A percentile compares a stretch with the other conserved stretches of the same genome.
Conservation (phyloP, 1,140 invertebrate species). For the Zaprionus camerounensis region DNA sequence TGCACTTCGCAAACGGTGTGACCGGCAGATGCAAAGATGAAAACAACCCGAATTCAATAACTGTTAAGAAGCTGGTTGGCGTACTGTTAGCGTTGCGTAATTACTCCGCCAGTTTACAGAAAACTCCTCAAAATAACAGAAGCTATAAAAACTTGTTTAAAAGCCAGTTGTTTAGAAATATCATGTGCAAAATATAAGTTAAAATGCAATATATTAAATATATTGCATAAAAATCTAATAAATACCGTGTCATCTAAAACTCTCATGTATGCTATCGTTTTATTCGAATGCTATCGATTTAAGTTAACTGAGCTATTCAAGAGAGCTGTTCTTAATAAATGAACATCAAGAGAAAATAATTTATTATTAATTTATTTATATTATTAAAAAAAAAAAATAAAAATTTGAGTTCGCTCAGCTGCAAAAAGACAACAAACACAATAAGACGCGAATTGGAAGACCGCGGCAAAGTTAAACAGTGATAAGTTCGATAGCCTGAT, state of each 20-base stretch:
- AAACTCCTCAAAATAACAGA: neutral
- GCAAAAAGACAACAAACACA: too few relatives aligned
- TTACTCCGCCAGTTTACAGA: neutral
- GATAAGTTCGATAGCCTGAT: too few relatives aligned
- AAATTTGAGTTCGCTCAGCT: too few relatives aligned
- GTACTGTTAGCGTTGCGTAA: neutral
- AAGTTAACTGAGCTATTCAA: neutral
- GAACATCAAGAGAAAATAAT: too few relatives aligned
- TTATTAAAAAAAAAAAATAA: too few relatives aligned
- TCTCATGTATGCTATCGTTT: neutral
- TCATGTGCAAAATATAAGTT: neutral
- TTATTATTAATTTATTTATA: too few relatives aligned
- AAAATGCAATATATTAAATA: neutral
- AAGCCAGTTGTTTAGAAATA: neutral
- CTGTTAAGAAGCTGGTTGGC: neutral
- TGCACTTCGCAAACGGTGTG: slow-evolving; percentile 32
- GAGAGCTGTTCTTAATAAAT: too few relatives aligned
- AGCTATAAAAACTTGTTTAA: neutral
- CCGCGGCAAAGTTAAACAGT: too few relatives aligned
- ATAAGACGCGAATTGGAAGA: too few relatives aligned
- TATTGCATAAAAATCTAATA: neutral
- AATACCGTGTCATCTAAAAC: neutral
- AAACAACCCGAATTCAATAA: neutral
- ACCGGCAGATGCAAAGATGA: neutral
- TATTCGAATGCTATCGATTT: neutral